Base-by-base conservation (phyloP, 2,888 invertebrate genomes). In the Empis stercorea region DNA sequence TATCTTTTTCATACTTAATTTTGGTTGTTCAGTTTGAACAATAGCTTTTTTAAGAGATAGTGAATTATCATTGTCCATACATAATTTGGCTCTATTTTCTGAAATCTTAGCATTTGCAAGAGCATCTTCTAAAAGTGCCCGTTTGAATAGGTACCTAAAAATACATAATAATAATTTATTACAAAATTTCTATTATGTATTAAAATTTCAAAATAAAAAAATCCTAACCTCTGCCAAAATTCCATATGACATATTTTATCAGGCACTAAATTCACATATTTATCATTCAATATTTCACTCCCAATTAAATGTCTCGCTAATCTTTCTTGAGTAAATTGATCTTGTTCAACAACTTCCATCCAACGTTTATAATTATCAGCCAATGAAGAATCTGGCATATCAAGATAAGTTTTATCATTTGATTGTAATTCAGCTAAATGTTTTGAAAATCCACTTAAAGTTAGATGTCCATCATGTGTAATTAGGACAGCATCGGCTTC, bases 221-320 rank as follows among this genome's bases (percentile, higher is more conserved):
- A 20, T 11, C 4, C 1, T n/a, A 30, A 78, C 78, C 87, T 74
- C 61, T 84, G 80, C 88, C 88, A 89, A 67, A 88, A 89, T 51
- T 81, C 74, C 16, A 79, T 76, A 57, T 85, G 81, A 2, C 80
- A 73, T 14, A 87, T 82, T 40, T 77, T 74, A 46, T 77, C 75
- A 5, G 84, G 81, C 56, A 87, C 87, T 50, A 88, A 71, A 20
- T 13, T 40, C 17, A 48, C n/a, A 62, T 71, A 71, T 56, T 71
- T 67, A 46, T 65, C 64, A 51, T 65, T 69, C 48, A 72, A 59
- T 41, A 66, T 62, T 52, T 63, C 62, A 14, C 78, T 79, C 49
- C 73, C 71, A 17, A 75, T 72, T 51, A 83, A 70, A 52, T 81
- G 72, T 55, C 76, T 76, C 20, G 76, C 73, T 54, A 82, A 71